Evolutionary conservation across 2,888 invertebrate genomes (phyloP), one percentile per base, ranked within the genome.

Genomic region (Amiota minor): DNA sequence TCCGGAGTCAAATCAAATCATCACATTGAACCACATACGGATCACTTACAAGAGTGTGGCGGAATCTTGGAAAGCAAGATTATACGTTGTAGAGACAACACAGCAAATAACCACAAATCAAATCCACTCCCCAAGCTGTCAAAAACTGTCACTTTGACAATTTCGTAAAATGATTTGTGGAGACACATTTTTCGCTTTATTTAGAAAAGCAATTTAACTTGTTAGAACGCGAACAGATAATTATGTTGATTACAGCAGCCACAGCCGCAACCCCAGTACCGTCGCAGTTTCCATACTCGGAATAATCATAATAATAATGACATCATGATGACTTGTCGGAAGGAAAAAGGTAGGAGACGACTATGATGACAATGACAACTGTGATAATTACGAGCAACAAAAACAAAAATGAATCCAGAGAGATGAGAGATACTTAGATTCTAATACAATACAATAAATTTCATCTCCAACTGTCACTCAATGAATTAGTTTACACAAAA

Each of bases 101-200:
- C 16, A 11, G 20, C 62, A 45, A 68, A 68, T 35, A 68, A 23
- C 35, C 67, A 68, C 67, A 68, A 68, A 68, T 68, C 67, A 68
- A 68, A 68, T 68, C 67, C 50, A 68, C 67, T 68, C 67, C 67
- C 67, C 47, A 53, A 68, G 67, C 67, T 68, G 67, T 68, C 67
- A 65, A 65, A 65, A 65, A 49, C 20, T 65, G 46, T 47, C 46
- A 68, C 67, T 68, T 68, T 68, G 67, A 68, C 67, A 68, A 68
- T 68, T 68, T 68, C 67, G 50, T 35, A 68, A 68, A 68, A 68
- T 68, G 67, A 68, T 68, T 68, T 68, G 67, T 68, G 67, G 20
- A 23, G 67, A 49, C 67, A 50, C 50, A 68, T 68, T 53, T 68
- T 68, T 68, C 53, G 20, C 53, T 50, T 68, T 68, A 53, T 68